Evolutionary conservation across 2,113 vertebrate genomes (phyloP), one percentile per base, ranked within the genome.

Genomic region (Catharus minimus): DNA sequence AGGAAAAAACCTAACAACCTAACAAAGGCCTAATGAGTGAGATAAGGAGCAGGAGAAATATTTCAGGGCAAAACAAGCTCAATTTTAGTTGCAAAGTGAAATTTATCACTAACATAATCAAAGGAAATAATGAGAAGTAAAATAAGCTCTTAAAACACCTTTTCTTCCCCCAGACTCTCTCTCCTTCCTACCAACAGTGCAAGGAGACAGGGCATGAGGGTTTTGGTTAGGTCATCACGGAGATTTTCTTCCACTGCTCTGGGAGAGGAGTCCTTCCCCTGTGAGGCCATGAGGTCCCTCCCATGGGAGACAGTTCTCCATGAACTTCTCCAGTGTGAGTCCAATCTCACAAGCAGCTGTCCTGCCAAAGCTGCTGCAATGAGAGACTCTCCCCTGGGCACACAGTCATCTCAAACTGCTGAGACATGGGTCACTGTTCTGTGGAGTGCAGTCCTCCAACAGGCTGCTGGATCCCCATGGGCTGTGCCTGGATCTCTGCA

Each of bases 291-390:
- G n/a, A 26, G 20, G 15, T 74, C 20, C 43, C 20, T 57, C 8
- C 19, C 26, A 58, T 0, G 0, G 71, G 24, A 73, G 14, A 46
- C 14, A 58, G 10, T 13, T 58, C 53, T 36, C 71, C 0, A 1
- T 36, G 26, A 46, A 13, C 11, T 36, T 74, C 18, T 33, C n/a
- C 26, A 16, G 41, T 0, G 2, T 57, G 53, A 24, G 8, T 57
- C 32, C 41, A 17, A 8, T 73, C 41, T 57, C 53, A 46, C 0
- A 1, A 73, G 71, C 32, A 57, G 71, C 32, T 44, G 39, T 11
- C 32, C 11, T 3, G 14, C 23, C 3, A 5, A 11, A 43, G 7
- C 39, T 33, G 17, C 32, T 28, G 52, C 32, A 27, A 4, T 8
- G 32, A 33, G 23, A 33, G 32, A 23, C 32, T 32, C 39, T 52